Percentiles rank a stretch among this genome's conserved stretches.
These are phyloP conservation scores for Athalia rosae DNA, from an alignment of 2,888 invertebrate species.

Conservation along the genomic window DNA sequence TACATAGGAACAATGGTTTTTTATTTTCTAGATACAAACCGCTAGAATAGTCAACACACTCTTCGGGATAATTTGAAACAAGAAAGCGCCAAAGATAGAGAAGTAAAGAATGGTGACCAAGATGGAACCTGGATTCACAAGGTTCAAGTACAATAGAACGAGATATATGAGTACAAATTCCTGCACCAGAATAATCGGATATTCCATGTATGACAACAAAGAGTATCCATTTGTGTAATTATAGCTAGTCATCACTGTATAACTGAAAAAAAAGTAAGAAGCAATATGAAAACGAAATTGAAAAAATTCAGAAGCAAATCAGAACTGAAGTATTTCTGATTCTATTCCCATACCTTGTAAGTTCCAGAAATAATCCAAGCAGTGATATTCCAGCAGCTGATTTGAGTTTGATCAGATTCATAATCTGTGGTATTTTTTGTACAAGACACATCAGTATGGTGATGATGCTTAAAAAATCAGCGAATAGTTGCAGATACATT, in stretches of 20 bases:
- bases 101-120: constrained; percentile 69
- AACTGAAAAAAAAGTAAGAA: constrained; percentile 77
- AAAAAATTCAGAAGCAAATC: neutral
- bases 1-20: neutral
- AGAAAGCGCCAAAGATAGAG: constrained; percentile 65
- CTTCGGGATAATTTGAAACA: constrained; percentile 74
- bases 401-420: constrained; percentile 79
- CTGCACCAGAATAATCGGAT: constrained; percentile 86
- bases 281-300: constrained; percentile 52
- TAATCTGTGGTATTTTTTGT: constrained; percentile 89
- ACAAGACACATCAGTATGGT: constrained; percentile 86
- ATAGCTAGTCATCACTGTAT: constrained; percentile 87
- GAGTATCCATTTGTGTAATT: constrained; percentile 85
- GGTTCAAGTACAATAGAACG: constrained; percentile 81
- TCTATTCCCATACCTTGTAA: constrained; percentile 79
- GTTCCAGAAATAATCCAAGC: constrained; percentile 81
- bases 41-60: constrained; percentile 78
- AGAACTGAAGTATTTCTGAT: constrained; percentile 33
- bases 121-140: constrained; percentile 73
- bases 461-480: constrained; percentile 81
- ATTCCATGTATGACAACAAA: constrained; percentile 87
- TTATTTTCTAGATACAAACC: constrained; percentile 75
- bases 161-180: constrained; percentile 84
- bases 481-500: constrained; percentile 63
- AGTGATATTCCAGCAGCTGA: constrained; percentile 83